These are phyloP conservation scores for Chymomyza amoena DNA, from an alignment of 2,888 invertebrate genomes.

Conservation along the genomic window DNA sequence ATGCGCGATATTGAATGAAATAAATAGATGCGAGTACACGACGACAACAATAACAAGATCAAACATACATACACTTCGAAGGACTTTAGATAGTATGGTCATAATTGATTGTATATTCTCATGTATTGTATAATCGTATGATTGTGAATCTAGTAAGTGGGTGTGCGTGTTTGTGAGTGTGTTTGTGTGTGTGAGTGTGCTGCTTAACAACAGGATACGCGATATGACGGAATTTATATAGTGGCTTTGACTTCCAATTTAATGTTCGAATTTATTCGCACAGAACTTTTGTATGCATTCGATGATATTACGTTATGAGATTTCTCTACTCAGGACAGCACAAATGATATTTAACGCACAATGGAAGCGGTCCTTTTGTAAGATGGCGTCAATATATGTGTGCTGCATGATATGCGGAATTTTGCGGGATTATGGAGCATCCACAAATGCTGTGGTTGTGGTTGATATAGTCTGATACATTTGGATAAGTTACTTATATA, in stretches of 20 bases:
- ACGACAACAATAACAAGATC: slow-evolving; percentile 55
- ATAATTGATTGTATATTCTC: slow-evolving; percentile 17
- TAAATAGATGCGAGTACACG: slow-evolving; percentile 31
- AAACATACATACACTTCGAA: slow-evolving; percentile 43
- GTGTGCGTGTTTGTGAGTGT: slow-evolving; percentile 6
- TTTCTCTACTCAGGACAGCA: slow-evolving; percentile 75
- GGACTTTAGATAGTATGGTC: background rate
- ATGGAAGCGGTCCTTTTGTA: slow-evolving; percentile 7
- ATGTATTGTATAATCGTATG: background rate
- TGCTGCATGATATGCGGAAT: slow-evolving; percentile 46
- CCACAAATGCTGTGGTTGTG: background rate
- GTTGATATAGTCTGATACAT: background rate
- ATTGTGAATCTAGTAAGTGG: slow-evolving; percentile 1
- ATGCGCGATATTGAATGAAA: slow-evolving; percentile 39
- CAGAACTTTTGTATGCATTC: slow-evolving; percentile 49
- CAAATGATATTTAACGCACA: slow-evolving; percentile 56
- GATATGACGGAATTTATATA: slow-evolving; percentile 37
- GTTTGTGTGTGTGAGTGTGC: slow-evolving; percentile 21
- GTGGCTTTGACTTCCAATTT: slow-evolving; percentile 28
- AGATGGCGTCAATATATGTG: slow-evolving; percentile 47
- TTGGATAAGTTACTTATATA: slow-evolving; percentile 9
- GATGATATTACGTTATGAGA: slow-evolving; percentile 77
- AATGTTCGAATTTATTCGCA: slow-evolving; percentile 9
- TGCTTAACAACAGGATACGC: slow-evolving; percentile 38
- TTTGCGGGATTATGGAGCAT: slow-evolving; percentile 19